Conservation (phyloP, 1,140 invertebrate genomes). For the Chironomus striatipennis region DNA sequence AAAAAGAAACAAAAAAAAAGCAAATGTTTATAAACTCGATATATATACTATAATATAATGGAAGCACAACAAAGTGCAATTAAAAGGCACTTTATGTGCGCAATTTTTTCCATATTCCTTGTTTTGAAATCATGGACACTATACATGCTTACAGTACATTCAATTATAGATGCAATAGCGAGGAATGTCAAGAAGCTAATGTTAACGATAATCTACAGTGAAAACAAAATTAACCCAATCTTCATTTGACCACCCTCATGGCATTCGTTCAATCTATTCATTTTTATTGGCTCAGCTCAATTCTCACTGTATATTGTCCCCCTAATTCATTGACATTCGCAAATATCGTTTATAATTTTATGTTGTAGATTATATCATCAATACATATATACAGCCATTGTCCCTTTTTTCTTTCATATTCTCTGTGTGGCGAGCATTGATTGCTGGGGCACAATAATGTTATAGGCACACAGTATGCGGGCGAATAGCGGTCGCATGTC, state of each 20-base stretch:
- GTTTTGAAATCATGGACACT: not conserved
- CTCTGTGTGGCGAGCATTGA: not conserved
- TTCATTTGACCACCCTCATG: not conserved
- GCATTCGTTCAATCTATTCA: not conserved
- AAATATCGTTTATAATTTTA: not conserved
- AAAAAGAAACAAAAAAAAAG: no score
- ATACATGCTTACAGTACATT: not conserved
- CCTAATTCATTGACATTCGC: no score
- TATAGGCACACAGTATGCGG: constrained; percentile 11
- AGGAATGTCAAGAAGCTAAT: not conserved
- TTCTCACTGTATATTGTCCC: not conserved
- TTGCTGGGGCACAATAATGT: not conserved
- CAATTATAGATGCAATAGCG: not conserved
- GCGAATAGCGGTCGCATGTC: constrained; percentile 21
- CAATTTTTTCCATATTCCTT: not conserved
- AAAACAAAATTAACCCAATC: not conserved
- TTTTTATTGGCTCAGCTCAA: not conserved
- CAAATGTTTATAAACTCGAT: not conserved
- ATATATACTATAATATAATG: not conserved
- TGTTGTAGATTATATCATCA: not conserved
- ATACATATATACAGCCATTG: not conserved
- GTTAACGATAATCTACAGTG: not conserved
- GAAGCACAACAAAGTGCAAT: not conserved
- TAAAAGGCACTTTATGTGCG: constrained; percentile 6
- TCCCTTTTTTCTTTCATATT: not conserved